Evolutionary conservation across 2,797 vertebrate species (phyloP), one percentile per base, ranked within the genome.

Genomic region (Kryptolebias ocellatus): DNA sequence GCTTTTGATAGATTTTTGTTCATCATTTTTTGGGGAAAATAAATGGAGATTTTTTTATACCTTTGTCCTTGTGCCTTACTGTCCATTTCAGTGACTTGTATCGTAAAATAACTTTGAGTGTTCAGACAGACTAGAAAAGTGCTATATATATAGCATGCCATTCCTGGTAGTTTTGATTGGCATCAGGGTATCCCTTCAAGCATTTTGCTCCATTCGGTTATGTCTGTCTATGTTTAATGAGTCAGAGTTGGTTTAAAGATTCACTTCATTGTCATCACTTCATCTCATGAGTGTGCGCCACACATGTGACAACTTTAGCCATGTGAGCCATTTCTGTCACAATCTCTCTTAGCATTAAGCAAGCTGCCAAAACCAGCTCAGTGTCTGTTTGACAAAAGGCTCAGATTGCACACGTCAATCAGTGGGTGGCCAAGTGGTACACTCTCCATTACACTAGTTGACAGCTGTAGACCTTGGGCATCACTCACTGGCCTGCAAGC

Each of bases 361-460:
- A 44, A 81, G 70, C 83, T 78, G 78, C 81, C 78, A 64, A 71
- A 28, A 28, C 31, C 51, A 29, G 54, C 68, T 65, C 16, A 50
- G 62, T 55, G 71, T 62, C 74, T 7, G 53, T 59, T 68, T 76
- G 73, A 84, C 31, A 67, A 65, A 58, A 69, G 74, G 65, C 61
- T 70, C 31, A 4, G 60, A 65, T 87, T 87, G 85, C 85, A 91
- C 79, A 80, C 90, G 92, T 89, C 92, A 88, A 87, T 93, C 90
- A 87, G 78, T 1, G 76, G 63, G 79, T 72, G 53, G 81, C 85
- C 86, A 83, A 80, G 81, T 83, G 87, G 78, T 72, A 71, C 64
- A 67, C 72, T 76, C 83, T 90, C 87, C 86, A 90, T 92, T 91
- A 92, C 83, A 74, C 77, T 71, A 76, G 20, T 80, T 89, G 90